phyloP scores from a whole-genome alignment of 2,888 invertebrate genomes.

The Fragum whitleyi region DNA sequence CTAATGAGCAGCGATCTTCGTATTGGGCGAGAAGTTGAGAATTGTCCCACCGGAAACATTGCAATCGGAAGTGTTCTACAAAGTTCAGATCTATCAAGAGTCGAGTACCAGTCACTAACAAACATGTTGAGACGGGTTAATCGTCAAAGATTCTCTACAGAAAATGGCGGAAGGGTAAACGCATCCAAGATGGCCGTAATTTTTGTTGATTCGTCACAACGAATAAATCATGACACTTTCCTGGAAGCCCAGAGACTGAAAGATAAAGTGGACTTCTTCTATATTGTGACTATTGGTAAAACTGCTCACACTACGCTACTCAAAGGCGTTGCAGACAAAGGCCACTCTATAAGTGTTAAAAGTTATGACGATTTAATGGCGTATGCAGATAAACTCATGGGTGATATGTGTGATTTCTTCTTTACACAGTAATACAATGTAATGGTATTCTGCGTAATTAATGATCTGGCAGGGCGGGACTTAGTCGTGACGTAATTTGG shows the following conservation, averaged over 20 bases:
- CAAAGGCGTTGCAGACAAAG: constrained; percentile 41
- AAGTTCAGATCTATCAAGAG: constrained; percentile 42
- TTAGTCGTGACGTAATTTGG: too few relatives aligned
- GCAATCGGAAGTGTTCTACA: constrained; percentile 56
- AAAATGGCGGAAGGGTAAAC: constrained; percentile 61
- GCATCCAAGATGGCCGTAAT: constrained; percentile 63
- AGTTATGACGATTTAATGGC: constrained; percentile 50
- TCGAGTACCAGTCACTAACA: constrained; percentile 57
- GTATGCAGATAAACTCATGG: constrained; percentile 50
- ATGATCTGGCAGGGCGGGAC: too few relatives aligned
- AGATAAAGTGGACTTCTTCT: constrained; percentile 54
- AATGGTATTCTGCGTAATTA: too few relatives aligned
- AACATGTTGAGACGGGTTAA: constrained; percentile 59
- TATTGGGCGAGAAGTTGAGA: constrained; percentile 64
- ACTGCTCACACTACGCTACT: constrained; percentile 43
- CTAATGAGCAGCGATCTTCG: constrained; percentile 54
- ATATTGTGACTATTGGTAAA: constrained; percentile 54
- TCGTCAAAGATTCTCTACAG: constrained; percentile 42
- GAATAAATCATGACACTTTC: constrained; percentile 53
- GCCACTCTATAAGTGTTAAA: constrained; percentile 47
- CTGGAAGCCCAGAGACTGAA: constrained; percentile 46
- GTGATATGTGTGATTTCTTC: constrained; percentile 61
- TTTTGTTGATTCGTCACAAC: constrained; percentile 57
- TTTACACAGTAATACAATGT: constrained; percentile 38
- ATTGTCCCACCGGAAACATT: constrained; percentile 63